Conservation (phyloP, 2,797 vertebrate species). For the Enteromius afrohamiltoni region DNA sequence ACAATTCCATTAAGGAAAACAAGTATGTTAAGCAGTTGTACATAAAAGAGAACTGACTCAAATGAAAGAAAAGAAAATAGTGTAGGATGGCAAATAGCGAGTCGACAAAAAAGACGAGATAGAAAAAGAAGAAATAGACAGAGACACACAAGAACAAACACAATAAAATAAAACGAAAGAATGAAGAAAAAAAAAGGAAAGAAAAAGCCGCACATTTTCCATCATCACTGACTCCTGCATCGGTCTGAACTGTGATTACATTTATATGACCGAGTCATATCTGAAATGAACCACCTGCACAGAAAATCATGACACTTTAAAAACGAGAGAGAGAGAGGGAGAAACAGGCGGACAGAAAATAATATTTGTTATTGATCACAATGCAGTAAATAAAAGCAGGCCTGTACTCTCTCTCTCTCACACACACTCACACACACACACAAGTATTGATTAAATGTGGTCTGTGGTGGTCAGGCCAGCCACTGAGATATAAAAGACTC, state of each 20-base stretch:
- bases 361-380: conserved; percentile 65
- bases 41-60: conserved; percentile 39
- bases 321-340: conserved; percentile 53
- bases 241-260: conserved; percentile 10
- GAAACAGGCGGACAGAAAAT: conserved; percentile 63
- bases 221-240: neutral
- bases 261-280: conserved; percentile 21
- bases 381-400: conserved; percentile 63
- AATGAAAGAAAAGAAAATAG: conserved; percentile 27
- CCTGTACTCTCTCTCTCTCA: neutral
- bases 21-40: conserved; percentile 19
- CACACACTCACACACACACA: conserved; percentile 21
- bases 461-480: conserved; percentile 60
- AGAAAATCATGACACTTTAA: conserved; percentile 45
- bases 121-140: neutral
- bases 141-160: neutral
- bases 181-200: neutral
- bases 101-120: neutral
- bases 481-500: conserved; percentile 66
- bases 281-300: conserved; percentile 46
- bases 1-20: conserved; percentile 11
- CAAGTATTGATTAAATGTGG: conserved; percentile 65
- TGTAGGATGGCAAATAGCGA: conserved; percentile 31
- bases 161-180: neutral
- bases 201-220: neutral